Evolutionary conservation across 1,140 invertebrate species (phyloP).

Genomic region (Drosophila oshimai): DNA sequence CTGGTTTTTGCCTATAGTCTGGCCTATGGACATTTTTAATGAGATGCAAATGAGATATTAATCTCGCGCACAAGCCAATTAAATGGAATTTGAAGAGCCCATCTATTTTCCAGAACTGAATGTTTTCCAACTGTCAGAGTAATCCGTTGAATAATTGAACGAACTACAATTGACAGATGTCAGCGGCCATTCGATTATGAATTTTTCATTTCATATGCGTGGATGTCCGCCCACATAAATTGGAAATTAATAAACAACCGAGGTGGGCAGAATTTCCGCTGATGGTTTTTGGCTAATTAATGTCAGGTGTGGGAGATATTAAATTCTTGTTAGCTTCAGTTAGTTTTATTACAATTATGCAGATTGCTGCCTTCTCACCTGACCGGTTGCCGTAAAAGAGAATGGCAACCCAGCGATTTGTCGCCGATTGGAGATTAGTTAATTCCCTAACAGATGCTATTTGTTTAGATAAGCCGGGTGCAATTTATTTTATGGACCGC

Average conservation of each 20-base stretch:
- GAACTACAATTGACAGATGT: conserved; percentile 26
- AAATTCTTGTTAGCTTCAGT: conserved; percentile 12
- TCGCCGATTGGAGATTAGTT: background rate
- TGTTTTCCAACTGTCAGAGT: background rate
- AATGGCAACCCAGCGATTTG: conserved; percentile 35
- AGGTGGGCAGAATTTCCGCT: conserved; percentile 15
- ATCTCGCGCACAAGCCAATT: background rate
- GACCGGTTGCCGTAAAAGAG: conserved; percentile 59
- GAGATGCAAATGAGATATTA: conserved; percentile 32
- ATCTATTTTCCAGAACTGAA: background rate
- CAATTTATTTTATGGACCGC: conserved; percentile 47
- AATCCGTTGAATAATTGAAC: background rate
- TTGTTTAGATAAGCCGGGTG: conserved; percentile 6
- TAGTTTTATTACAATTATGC: conserved; percentile 52
- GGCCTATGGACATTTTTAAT: conserved; percentile 16
- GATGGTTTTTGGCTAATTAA: conserved; percentile 14
- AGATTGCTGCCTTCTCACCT: conserved; percentile 7
- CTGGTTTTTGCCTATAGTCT: conserved; percentile 5
- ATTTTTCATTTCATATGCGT: conserved; percentile 20
- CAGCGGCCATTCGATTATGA: conserved; percentile 6
- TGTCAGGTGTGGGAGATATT: background rate
- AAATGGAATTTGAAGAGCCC: background rate
- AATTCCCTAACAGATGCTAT: conserved; percentile 10
- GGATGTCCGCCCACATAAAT: conserved; percentile 16
- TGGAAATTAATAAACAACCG: conserved; percentile 10